Evolutionary conservation across 2,113 vertebrate genomes (phyloP).

Genomic region (Benitochromis conjunctus): DNA sequence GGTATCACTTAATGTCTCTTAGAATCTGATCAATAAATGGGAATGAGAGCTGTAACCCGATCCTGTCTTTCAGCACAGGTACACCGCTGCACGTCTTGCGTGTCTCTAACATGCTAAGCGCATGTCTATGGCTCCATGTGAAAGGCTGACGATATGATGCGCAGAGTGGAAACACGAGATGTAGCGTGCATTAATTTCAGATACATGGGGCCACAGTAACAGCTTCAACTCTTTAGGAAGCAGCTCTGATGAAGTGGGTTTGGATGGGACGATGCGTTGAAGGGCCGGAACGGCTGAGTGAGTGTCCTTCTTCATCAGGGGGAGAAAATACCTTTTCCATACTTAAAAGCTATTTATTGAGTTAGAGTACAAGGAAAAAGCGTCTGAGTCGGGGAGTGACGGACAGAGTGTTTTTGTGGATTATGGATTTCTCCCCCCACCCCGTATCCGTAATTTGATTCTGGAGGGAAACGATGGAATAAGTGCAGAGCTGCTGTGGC

Average conservation of each 20-base stretch:
- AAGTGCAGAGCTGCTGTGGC: conserved; percentile 60
- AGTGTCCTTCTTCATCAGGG: conserved; percentile 61
- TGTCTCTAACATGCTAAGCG: conserved; percentile 17
- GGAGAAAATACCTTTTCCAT: conserved; percentile 71
- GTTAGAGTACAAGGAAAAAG: conserved; percentile 73
- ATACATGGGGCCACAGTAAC: conserved; percentile 28
- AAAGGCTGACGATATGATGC: conserved; percentile 4
- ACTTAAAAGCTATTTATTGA: conserved; percentile 80
- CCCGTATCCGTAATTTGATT: conserved; percentile 68
- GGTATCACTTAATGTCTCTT: conserved; percentile 28
- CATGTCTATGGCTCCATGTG: not conserved
- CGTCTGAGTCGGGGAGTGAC: conserved; percentile 65
- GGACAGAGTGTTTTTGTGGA: conserved; percentile 71
- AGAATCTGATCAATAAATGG: conserved; percentile 32
- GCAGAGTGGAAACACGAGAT: conserved; percentile 23
- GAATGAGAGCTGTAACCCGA: conserved; percentile 25
- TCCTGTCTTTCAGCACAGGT: conserved; percentile 36
- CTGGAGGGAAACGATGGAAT: conserved; percentile 62
- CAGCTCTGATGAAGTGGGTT: conserved; percentile 65
- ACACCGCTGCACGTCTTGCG: not conserved
- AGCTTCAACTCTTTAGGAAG: conserved; percentile 17
- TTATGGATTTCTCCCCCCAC: conserved; percentile 66
- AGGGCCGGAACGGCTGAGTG: conserved; percentile 55
- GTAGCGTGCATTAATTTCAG: not conserved
- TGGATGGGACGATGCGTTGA: conserved; percentile 23